Base-by-base conservation (phyloP, 2,888 invertebrate species). In the Hemaris fuciformis region DNA sequence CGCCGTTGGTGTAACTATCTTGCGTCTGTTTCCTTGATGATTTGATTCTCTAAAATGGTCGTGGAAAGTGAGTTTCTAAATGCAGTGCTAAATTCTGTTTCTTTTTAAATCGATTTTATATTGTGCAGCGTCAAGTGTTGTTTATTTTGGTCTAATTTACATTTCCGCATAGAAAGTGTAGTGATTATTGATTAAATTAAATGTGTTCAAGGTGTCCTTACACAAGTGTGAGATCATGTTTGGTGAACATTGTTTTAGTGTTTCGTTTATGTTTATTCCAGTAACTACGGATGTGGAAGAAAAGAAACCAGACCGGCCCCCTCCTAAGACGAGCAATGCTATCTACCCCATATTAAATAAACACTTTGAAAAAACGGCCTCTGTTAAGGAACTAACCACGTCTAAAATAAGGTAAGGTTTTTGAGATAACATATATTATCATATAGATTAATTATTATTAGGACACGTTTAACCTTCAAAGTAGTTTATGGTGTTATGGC, bases 221-320 rank as follows among this genome's bases (percentile, higher is more conserved):
- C 38, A n/a, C 38, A 38, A 38, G 10, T n/a, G 38, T 38, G 38
- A 38, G 59, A 27, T 25, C 66, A 66, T 59, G 60, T 67, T 46
- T 46, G 15, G 27, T 18, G 53, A 8, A 31, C 53, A 18, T 18
- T 31, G 8, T 38, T 38, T 38, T 38, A 38, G 27, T 27, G 43
- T 43, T 57, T 23, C 18, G n/a, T 59, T 13, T 22, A 46, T 59
- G 41, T 64, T 3, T 60, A 65, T 66, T 57, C n/a, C 82, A 90
- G 90, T 85, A 66, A 74, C 84, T 34, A 75, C 85, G 62, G 89
- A 90, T 42, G 68, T 83, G 6, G 91, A 91, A 56, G 90, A 92
- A 62, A 91, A 89, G 74, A 93, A 89, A 66, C 89, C 92, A 0
- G 93, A 93, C 7, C 83, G 92, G 64, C 93, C 93, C 18, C 86